Evolutionary conservation across 2,113 vertebrate genomes (phyloP), one percentile per base, ranked within the genome.

Genomic region (Indri indri): DNA sequence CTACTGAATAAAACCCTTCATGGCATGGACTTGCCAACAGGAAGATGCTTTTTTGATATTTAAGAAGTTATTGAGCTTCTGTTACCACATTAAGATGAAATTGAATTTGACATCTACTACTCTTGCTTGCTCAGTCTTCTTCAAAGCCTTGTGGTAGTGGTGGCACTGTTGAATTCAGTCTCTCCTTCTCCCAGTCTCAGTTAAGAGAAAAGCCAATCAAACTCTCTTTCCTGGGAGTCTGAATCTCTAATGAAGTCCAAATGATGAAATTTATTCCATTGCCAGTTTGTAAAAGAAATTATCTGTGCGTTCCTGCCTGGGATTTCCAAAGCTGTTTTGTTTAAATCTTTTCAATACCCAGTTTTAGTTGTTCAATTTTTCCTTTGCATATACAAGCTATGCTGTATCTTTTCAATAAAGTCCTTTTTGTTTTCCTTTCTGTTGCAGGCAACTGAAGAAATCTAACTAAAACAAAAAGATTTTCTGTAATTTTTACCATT

Each of bases 171-270:
- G 83, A 95, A 91, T 74, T 61, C 42, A 89, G 63, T 84, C 68
- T 93, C 95, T 63, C 40, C 23, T 68, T 79, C 22, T 96, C 45
- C 59, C 57, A 76, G 22, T 71, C 22, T 96, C 92, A 54, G 40
- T 80, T 93, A 93, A 92, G 45, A 59, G 6, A 93, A 70, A 84
- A 91, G 79, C n/a, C 84, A 95, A 90, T 95, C 68, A 92, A 88
- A 90, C n/a, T 76, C 42, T 87, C 45, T 65, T 96, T 73, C 71
- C 50, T 34, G 74, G 50, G 83, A 96, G 87, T 92, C 70, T 96
- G 90, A 97, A 88, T 97, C 63, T 85, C 37, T 96, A 91, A 95
- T 81, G 65, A 97, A 97, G 40, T 87, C 82, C 50, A 80, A 81
- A 92, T 81, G 32, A 87, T 91, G 45, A 96, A 87, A 93, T 85